These are phyloP conservation scores for Ophion slaviceki DNA, from an alignment of 2,888 invertebrate species.

Conservation along the genomic window DNA sequence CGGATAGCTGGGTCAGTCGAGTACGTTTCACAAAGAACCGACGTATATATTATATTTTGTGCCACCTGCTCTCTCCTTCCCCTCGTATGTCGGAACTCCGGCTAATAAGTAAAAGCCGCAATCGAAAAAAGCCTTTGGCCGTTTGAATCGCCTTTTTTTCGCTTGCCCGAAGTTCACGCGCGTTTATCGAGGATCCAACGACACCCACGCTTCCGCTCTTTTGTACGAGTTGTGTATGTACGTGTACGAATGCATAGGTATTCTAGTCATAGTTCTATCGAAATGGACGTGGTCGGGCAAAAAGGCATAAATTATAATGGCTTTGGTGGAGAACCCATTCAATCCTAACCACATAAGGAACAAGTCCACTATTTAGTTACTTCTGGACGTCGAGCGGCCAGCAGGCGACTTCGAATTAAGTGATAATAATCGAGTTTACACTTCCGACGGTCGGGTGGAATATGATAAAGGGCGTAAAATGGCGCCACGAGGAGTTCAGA, in stretches of 20 bases:
- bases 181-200: slow-evolving; percentile 14
- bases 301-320: not conserved
- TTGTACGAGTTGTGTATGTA: slow-evolving; percentile 3
- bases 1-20: slow-evolving; percentile 63
- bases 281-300: slow-evolving; percentile 27
- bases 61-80: slow-evolving; percentile 61
- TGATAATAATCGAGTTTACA: too few relatives aligned
- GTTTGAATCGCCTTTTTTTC: not conserved
- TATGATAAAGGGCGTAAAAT: too few relatives aligned
- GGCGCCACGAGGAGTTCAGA: too few relatives aligned
- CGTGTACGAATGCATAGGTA: not conserved
- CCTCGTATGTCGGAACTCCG: not conserved
- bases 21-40: slow-evolving; percentile 59
- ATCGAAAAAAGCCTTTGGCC: not conserved
- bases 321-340: not conserved
- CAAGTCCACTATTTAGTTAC: not conserved
- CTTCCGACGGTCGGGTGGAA: too few relatives aligned
- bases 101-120: not conserved
- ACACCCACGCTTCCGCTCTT: slow-evolving; percentile 42
- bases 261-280: not conserved
- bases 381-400: not conserved
- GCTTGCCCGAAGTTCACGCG: not conserved
- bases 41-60: slow-evolving; percentile 7
- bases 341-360: not conserved
- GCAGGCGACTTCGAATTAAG: not conserved